A percentile compares a stretch with the other conserved stretches of the same genome.
These are phyloP conservation scores for Drosophila mauritiana DNA, from an alignment of 1,140 invertebrate genomes.

Conservation along the genomic window DNA sequence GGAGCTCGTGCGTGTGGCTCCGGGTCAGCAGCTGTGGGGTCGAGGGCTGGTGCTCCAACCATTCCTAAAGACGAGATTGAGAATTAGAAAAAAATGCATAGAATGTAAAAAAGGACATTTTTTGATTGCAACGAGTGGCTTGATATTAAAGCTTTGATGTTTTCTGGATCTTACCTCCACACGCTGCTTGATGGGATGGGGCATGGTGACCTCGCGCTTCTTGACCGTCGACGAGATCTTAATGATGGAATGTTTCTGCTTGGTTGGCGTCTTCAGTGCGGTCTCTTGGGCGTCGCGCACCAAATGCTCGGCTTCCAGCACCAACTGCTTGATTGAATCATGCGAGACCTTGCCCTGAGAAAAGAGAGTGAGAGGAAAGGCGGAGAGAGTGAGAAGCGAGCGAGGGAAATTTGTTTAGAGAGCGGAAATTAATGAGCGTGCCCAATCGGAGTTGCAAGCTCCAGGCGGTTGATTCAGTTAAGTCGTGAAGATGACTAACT, in stretches of 20 bases:
- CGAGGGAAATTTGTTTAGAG: slow-evolving; percentile 21
- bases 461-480: slow-evolving; percentile 15
- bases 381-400: slow-evolving; percentile 18
- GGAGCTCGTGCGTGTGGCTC: slow-evolving; percentile 45
- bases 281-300: slow-evolving; percentile 82
- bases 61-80: slow-evolving; percentile 54
- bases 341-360: slow-evolving; percentile 81
- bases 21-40: slow-evolving; percentile 54
- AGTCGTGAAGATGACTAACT: slow-evolving; percentile 35
- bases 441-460: slow-evolving; percentile 50
- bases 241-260: slow-evolving; percentile 82
- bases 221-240: slow-evolving; percentile 83
- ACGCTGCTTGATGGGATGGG: slow-evolving; percentile 78
- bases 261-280: slow-evolving; percentile 81
- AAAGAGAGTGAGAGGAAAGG: slow-evolving; percentile 10
- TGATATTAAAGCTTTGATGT: no score
- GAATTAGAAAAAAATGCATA: neutral
- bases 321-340: slow-evolving; percentile 84
- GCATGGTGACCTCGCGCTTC: slow-evolving; percentile 78
- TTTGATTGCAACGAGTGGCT: no score
- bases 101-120: no score
- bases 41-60: slow-evolving; percentile 80
- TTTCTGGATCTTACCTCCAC: slow-evolving; percentile 66
- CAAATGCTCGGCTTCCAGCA: slow-evolving; percentile 84
- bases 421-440: slow-evolving; percentile 66